Conservation (phyloP, 1,140 invertebrate species). For the Lanistes nyassanus region DNA sequence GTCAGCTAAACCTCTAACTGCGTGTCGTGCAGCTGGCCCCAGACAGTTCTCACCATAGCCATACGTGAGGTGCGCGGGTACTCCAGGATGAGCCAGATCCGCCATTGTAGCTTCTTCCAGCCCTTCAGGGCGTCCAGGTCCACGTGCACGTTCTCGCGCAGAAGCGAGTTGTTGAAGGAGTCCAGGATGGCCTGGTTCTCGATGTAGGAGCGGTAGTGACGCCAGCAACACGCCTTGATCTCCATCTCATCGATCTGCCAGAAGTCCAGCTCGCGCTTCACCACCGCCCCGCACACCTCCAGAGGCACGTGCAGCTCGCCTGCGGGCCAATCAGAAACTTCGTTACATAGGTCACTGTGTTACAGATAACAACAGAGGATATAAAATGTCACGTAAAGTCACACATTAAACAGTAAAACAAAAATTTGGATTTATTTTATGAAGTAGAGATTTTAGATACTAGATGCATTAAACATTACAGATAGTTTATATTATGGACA, state of each 20-base stretch:
- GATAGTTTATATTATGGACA: too few relatives aligned
- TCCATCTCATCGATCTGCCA: slow-evolving; percentile 65
- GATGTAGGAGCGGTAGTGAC: slow-evolving; percentile 59
- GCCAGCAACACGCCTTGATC: slow-evolving; percentile 64
- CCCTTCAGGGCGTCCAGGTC: slow-evolving; percentile 48
- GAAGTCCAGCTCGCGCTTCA: slow-evolving; percentile 66
- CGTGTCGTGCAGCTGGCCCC: too few relatives aligned
- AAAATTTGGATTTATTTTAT: not conserved
- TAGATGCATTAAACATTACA: not conserved
- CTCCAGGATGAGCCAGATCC: slow-evolving; percentile 60
- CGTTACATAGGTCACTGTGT: not conserved
- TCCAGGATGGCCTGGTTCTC: slow-evolving; percentile 62
- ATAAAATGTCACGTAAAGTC: not conserved
- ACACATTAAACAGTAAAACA: not conserved
- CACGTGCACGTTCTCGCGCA: slow-evolving; percentile 49
- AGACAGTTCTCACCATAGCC: slow-evolving; percentile 56
- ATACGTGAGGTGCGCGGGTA: slow-evolving; percentile 56
- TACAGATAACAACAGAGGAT: not conserved
- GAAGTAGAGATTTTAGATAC: not conserved
- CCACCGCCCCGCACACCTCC: slow-evolving; percentile 66
- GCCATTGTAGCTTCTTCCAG: slow-evolving; percentile 54
- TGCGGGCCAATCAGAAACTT: slow-evolving; percentile 45
- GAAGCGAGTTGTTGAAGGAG: slow-evolving; percentile 56
- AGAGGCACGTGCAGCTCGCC: slow-evolving; percentile 68
- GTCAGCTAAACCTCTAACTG: too few relatives aligned